phyloP scores from a whole-genome alignment of 1,140 invertebrate genomes.

The Lineus longissimus region DNA sequence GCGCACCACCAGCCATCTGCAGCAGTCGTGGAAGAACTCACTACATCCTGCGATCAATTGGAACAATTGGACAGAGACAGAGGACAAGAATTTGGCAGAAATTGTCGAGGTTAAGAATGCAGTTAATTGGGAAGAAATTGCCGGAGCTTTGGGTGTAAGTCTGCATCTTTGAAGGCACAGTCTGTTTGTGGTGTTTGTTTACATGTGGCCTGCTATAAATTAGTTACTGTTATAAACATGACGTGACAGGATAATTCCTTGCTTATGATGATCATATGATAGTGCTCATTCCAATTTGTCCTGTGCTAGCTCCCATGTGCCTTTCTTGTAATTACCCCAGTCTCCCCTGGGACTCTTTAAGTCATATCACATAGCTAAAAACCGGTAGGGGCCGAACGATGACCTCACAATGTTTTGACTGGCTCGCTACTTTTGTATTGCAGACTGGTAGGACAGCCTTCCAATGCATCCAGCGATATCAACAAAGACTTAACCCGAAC shows the following conservation, averaged over 20 bases:
- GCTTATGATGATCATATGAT: too few relatives aligned
- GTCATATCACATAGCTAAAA: too few relatives aligned
- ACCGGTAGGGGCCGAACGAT: too few relatives aligned
- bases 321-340: too few relatives aligned
- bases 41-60: slow-evolving; percentile 42
- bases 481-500: slow-evolving; percentile 35
- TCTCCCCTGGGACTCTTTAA: too few relatives aligned
- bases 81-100: slow-evolving; percentile 31
- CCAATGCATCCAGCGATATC: slow-evolving; percentile 50
- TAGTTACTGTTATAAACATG: too few relatives aligned
- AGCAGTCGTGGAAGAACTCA: slow-evolving; percentile 43
- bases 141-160: slow-evolving; percentile 41
- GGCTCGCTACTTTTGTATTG: too few relatives aligned
- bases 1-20: slow-evolving; percentile 29
- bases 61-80: slow-evolving; percentile 29
- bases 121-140: slow-evolving; percentile 41
- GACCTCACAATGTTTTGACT: too few relatives aligned
- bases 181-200: background rate
- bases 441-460: slow-evolving; percentile 47
- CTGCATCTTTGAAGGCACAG: background rate
- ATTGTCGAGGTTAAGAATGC: slow-evolving; percentile 30
- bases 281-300: too few relatives aligned
- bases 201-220: background rate
- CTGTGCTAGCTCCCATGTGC: too few relatives aligned
- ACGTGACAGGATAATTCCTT: too few relatives aligned